Conservation (phyloP, 92 coral and sea anemone genomes). For the Phenganax subtilis region DNA sequence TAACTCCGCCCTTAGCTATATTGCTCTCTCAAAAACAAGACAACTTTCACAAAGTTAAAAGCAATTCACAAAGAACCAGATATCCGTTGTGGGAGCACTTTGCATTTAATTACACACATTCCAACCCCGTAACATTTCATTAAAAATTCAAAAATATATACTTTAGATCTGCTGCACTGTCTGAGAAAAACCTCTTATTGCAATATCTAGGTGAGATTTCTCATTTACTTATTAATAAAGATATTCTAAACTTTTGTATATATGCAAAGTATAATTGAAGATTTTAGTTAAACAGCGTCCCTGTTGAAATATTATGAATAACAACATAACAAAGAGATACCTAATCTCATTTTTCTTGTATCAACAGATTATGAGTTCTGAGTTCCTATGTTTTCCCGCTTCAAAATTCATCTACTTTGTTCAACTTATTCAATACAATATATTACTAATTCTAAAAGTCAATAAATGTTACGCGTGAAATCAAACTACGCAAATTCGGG, state of each 20-base stretch:
- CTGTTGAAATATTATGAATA: background rate
- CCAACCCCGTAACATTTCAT: background rate
- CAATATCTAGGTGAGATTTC: background rate
- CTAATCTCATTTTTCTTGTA: background rate
- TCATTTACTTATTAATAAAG: conserved; percentile 16
- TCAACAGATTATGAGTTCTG: background rate
- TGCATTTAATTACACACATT: background rate
- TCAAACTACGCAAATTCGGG: background rate
- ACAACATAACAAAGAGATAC: background rate
- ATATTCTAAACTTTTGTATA: background rate
- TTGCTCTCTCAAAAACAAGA: conserved; percentile 5
- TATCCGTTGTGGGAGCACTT: background rate
- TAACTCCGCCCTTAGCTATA: background rate
- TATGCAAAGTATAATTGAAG: background rate
- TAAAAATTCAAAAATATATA: background rate
- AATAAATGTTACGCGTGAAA: background rate
- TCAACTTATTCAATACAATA: background rate
- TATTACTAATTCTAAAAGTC: background rate
- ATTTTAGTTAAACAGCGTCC: background rate
- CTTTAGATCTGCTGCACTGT: too few species aligned
- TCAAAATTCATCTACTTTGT: background rate
- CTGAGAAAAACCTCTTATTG: background rate
- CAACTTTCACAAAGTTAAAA: background rate
- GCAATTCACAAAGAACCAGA: background rate
- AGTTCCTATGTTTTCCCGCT: background rate